Conservation (phyloP, 2,797 vertebrate species). For the Amphiprion clarkii region DNA sequence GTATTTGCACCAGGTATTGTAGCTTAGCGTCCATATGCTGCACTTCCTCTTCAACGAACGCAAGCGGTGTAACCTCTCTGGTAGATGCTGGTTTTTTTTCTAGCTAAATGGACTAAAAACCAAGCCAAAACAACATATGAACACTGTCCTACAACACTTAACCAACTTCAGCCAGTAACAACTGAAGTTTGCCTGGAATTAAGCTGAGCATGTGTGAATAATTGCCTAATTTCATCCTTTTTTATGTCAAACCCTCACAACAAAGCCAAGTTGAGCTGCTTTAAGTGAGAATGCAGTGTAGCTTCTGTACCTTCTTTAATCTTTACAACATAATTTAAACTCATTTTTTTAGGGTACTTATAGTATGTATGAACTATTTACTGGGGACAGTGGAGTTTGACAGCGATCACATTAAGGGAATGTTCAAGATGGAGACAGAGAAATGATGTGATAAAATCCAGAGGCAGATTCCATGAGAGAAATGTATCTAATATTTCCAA, state of each 20-base stretch:
- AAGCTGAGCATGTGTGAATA: not conserved
- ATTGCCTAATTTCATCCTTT: not conserved
- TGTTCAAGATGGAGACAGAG: constrained; percentile 1
- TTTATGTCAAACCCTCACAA: not conserved
- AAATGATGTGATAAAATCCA: constrained; percentile 11
- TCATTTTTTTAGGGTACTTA: not conserved
- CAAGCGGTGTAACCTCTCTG: constrained; percentile 40
- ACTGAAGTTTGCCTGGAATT: constrained; percentile 4
- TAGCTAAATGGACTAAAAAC: constrained; percentile 33
- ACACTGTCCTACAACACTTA: constrained; percentile 20
- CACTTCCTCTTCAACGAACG: constrained; percentile 39
- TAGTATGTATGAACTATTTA: not conserved
- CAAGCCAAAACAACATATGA: not conserved
- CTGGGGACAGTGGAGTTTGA: not conserved
- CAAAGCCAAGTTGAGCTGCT: too few relatives aligned
- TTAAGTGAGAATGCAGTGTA: too few relatives aligned
- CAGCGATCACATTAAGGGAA: not conserved
- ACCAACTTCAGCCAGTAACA: constrained; percentile 9
- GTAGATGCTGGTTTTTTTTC: constrained; percentile 39
- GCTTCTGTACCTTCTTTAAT: not conserved
- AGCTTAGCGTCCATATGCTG: constrained; percentile 56
- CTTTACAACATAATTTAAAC: not conserved
- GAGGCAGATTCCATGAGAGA: not conserved
- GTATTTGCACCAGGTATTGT: constrained; percentile 56
- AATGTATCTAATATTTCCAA: constrained; percentile 25